Conservation (phyloP, 2,113 vertebrate species). For the Thamnaconus septentrionalis region DNA sequence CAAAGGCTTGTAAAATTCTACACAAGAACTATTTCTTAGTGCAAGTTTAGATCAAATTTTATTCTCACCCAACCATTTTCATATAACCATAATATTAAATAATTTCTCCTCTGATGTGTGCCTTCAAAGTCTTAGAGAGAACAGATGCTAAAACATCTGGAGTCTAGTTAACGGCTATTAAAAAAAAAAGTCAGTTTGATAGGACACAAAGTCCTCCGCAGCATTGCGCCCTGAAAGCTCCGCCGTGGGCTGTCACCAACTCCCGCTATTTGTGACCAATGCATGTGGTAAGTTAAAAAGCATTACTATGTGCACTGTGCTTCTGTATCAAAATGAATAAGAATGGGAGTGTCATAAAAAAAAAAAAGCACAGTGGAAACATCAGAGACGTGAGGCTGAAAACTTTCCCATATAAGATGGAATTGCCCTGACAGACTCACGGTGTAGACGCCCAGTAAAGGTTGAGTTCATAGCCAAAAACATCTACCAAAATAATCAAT, state of each 20-base stretch:
- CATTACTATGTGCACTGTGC: no score
- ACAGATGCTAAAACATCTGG: conserved; percentile 76
- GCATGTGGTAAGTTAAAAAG: background rate
- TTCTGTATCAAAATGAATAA: conserved; percentile 25
- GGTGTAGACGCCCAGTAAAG: conserved; percentile 41
- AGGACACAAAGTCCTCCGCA: conserved; percentile 64
- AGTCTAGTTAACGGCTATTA: conserved; percentile 72
- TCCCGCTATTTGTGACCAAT: conserved; percentile 47
- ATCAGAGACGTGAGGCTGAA: conserved; percentile 10
- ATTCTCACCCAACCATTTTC: conserved; percentile 48
- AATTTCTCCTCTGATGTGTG: conserved; percentile 70
- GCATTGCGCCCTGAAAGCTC: conserved; percentile 39
- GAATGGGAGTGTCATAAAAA: conserved; percentile 35
- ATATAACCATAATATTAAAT: conserved; percentile 71
- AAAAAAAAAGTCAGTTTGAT: conserved; percentile 72
- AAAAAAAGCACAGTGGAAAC: conserved; percentile 18
- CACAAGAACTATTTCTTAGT: conserved; percentile 28
- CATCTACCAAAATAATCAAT: conserved; percentile 58
- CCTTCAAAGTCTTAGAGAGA: conserved; percentile 72
- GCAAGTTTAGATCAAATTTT: conserved; percentile 36
- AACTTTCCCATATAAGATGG: conserved; percentile 26
- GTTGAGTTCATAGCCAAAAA: conserved; percentile 54
- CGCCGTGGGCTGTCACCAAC: conserved; percentile 62
- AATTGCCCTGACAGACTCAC: conserved; percentile 53
- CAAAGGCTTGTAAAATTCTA: background rate